phyloP scores from a whole-genome alignment of 30 jellyfish, hydroid and myxozoan genomes.

The Chironex yamaguchii region DNA sequence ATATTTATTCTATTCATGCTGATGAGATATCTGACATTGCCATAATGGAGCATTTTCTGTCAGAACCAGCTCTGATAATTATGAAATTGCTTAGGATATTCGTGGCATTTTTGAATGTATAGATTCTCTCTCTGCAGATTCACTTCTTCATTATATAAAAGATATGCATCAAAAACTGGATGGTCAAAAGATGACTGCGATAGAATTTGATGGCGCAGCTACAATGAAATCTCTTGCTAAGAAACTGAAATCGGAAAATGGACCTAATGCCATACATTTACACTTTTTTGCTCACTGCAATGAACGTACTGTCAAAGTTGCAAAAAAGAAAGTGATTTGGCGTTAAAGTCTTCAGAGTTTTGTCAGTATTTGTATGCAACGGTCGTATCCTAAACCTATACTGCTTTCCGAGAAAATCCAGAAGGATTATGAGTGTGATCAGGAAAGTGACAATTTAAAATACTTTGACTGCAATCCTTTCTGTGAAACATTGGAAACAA shows the following conservation, averaged over 20 bases:
- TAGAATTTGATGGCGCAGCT: neutral
- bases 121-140: neutral
- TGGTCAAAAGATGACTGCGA: neutral
- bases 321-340: neutral
- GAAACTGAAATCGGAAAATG: neutral
- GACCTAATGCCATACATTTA: neutral
- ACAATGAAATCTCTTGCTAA: neutral
- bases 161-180: neutral
- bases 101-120: neutral
- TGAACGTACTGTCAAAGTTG: neutral
- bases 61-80: neutral
- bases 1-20: neutral
- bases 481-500: neutral
- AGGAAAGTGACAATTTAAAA: neutral
- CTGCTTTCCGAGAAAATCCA: neutral
- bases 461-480: neutral
- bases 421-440: neutral
- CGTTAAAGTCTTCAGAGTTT: neutral
- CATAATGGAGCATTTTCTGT: neutral
- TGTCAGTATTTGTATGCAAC: neutral
- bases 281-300: neutral
- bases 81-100: neutral
- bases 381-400: neutral
- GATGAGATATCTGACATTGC: neutral
- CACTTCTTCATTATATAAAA: neutral